These are phyloP conservation scores for Trogon surrucura DNA, from an alignment of 2,113 vertebrate species.

Conservation along the genomic window DNA sequence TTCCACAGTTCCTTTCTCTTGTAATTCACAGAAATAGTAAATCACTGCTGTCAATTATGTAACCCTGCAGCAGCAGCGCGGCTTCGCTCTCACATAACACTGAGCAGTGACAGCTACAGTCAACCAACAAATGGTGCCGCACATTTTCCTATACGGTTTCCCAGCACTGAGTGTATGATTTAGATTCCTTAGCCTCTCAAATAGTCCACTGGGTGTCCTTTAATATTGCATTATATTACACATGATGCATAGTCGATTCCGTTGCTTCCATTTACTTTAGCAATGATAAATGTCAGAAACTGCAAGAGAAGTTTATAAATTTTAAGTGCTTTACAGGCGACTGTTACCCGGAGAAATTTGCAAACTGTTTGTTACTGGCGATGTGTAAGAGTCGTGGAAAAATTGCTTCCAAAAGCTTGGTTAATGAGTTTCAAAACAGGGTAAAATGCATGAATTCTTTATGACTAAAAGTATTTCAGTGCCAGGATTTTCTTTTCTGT, in stretches of 20 bases:
- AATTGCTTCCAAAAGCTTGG: constrained; percentile 21
- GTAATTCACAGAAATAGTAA: neutral
- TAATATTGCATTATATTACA: constrained; percentile 64
- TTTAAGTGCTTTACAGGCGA: constrained; percentile 54
- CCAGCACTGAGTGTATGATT: constrained; percentile 55
- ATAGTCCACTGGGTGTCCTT: constrained; percentile 67
- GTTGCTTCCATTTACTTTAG: constrained; percentile 68
- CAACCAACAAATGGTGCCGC: constrained; percentile 16
- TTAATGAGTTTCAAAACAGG: constrained; percentile 37
- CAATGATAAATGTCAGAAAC: constrained; percentile 59
- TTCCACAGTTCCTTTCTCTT: neutral
- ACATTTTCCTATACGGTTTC: constrained; percentile 36
- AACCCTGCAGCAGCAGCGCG: neutral
- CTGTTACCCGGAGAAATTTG: constrained; percentile 38
- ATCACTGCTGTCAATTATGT: neutral
- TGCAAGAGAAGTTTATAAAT: constrained; percentile 45
- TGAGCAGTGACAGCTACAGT: constrained; percentile 31
- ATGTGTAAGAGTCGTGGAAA: constrained; percentile 3
- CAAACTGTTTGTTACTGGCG: constrained; percentile 25
- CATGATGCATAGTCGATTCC: constrained; percentile 58
- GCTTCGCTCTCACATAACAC: neutral
- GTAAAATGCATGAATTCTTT: constrained; percentile 47
- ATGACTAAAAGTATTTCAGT: neutral
- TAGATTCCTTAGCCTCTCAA: constrained; percentile 42
- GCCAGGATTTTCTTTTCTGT: constrained; percentile 3